Base-by-base conservation (phyloP, 2,113 vertebrate species). In the Eulacestoma nigropectus region DNA sequence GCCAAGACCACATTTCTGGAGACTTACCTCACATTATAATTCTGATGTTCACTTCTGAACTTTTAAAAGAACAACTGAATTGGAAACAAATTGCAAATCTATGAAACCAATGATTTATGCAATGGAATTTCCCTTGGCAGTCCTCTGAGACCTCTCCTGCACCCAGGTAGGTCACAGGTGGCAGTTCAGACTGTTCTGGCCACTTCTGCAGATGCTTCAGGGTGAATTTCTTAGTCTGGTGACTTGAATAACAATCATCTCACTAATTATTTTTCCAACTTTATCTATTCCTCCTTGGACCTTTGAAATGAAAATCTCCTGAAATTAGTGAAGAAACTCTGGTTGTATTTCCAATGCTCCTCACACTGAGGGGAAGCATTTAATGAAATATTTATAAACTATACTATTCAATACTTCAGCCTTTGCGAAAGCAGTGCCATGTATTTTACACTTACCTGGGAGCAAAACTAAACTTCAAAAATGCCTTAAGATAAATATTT, bases 1-100 rank as follows among this genome's bases (percentile, higher is more conserved):
- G 32, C n/a, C 16, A 10, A 3, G 22, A 25, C 16, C 19, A 4
- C 0, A 1, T 33, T 30, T 17, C 27, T 65, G 41, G 29, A 33
- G 55, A 52, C 5, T 23, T 64, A 30, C 2, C 15, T 44, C 21
- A 10, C 33, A 20, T 20, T 25, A 2, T 1, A 39, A 30, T 30
- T 62, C 59, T 37, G 12, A 4, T 5, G 8, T 13, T 72, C 6
- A 5, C 13, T 37, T n/a, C 2, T 11, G 35, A 57, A 39, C 25
- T 57, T 63, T 37, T 46, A 29, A n/a, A 59, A 77, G 25, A 84
- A 46, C 11, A 52, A 44, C 41, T 14, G 15, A 44, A 46, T 16
- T 32, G 13, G 33, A 39, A 72, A 75, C 7, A 27, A 80, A 23
- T 9, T 8, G 21, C 27, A 21, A 2, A 32, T 19, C 14, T 33